Evolutionary conservation across 2,888 invertebrate genomes (phyloP).

Genomic region (Tyria jacobaeae): DNA sequence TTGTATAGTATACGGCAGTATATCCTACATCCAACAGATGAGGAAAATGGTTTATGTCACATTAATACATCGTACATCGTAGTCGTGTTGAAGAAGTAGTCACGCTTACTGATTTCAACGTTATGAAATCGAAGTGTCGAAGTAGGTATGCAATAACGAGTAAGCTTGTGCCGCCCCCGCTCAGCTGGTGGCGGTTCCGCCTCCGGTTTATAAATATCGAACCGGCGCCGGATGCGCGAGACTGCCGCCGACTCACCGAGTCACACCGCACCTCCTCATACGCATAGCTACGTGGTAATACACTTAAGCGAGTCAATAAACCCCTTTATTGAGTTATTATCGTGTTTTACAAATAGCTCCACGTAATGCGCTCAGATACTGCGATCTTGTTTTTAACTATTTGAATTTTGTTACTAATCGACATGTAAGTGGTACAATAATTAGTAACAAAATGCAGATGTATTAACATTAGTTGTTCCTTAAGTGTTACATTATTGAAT

Average conservation of each 20-base stretch:
- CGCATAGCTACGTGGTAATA: constrained; percentile 43
- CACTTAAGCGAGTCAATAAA: constrained; percentile 61
- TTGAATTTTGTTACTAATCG: no score
- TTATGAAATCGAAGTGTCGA: constrained; percentile 61
- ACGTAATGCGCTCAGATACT: constrained; percentile 47
- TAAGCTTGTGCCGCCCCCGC: constrained; percentile 63
- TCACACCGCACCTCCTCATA: constrained; percentile 52
- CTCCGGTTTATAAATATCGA: constrained; percentile 82
- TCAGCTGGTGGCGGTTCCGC: constrained; percentile 68
- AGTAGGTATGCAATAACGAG: constrained; percentile 47
- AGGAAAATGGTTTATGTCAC: constrained; percentile 24
- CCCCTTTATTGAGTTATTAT: constrained; percentile 70
- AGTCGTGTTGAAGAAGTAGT: constrained; percentile 45
- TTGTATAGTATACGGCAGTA: background rate
- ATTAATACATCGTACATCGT: constrained; percentile 20
- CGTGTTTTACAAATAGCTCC: constrained; percentile 65
- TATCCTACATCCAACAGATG: constrained; percentile 21
- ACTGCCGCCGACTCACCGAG: constrained; percentile 51
- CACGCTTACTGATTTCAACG: constrained; percentile 52
- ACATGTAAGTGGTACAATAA: no score
- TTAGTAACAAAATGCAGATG: no score
- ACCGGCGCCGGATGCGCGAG: constrained; percentile 78
- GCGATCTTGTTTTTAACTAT: no score
- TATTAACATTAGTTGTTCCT: no score
- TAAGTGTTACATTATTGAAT: no score